These are phyloP conservation scores for Ephydatia muelleri DNA, from an alignment of 37 sponge, comb jelly and placozoan species.

Conservation along the genomic window DNA sequence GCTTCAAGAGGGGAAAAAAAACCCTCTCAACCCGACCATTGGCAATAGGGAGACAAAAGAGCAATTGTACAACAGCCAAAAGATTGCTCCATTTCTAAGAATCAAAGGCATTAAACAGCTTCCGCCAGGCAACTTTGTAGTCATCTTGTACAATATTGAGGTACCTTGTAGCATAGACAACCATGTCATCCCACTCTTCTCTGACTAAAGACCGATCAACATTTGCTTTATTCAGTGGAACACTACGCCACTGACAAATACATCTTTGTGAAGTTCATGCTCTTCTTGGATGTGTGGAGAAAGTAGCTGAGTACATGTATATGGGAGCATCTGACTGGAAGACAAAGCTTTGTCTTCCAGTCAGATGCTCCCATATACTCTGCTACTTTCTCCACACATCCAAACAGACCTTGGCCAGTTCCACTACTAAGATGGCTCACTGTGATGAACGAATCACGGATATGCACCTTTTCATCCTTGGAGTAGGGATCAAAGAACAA, in stretches of 20 bases:
- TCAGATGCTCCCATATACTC: too few relatives aligned
- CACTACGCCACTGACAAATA: constrained; percentile 18
- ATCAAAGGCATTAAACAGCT: constrained; percentile 52
- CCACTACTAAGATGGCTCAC: constrained; percentile 12
- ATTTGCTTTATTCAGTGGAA: constrained; percentile 45
- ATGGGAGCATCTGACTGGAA: neutral
- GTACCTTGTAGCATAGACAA: constrained; percentile 62
- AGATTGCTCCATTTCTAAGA: constrained; percentile 58
- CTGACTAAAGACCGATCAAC: constrained; percentile 28
- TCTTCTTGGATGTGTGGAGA: constrained; percentile 16
- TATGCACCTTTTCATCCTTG: constrained; percentile 24
- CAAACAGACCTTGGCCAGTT: constrained; percentile 31
- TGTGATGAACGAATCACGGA: constrained; percentile 7
- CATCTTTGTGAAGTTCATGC: too few relatives aligned
- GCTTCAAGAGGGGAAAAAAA: constrained; percentile 65
- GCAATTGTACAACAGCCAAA: constrained; percentile 47
- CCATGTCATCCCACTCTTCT: constrained; percentile 77
- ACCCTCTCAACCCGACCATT: constrained; percentile 68
- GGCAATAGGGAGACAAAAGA: constrained; percentile 55
- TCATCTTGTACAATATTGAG: constrained; percentile 47
- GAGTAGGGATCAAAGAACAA: too few relatives aligned
- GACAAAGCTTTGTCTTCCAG: too few relatives aligned
- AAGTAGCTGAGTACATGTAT: too few relatives aligned
- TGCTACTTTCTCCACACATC: constrained; percentile 3
- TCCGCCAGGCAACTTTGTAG: constrained; percentile 55